phyloP scores from a whole-genome alignment of 2,113 vertebrate species.

The Cochlearius cochlearius region DNA sequence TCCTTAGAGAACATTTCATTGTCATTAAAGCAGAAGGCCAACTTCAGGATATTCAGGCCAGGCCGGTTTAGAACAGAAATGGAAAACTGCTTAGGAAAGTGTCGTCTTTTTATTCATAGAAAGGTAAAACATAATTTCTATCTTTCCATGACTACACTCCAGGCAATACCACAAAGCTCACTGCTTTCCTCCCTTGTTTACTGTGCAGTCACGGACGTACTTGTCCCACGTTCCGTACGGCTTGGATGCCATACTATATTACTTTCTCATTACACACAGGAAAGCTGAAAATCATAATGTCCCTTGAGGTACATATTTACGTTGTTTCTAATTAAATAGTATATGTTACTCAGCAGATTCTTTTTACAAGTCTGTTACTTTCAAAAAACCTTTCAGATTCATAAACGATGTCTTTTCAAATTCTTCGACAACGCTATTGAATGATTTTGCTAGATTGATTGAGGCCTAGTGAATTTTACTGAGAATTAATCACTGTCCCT shows the following conservation, averaged over 20 bases:
- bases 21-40: background rate
- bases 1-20: background rate
- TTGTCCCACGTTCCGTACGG: background rate
- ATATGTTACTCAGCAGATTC: background rate
- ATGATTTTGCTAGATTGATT: conserved; percentile 8
- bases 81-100: background rate
- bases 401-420: background rate
- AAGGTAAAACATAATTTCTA: background rate
- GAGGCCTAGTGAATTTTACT: background rate
- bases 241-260: background rate
- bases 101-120: background rate
- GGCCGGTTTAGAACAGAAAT: background rate
- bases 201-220: background rate
- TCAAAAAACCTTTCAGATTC: background rate
- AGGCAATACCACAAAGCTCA: background rate
- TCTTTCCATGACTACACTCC: background rate
- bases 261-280: background rate
- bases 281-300: background rate
- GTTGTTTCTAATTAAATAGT: background rate
- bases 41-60: background rate
- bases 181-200: background rate
- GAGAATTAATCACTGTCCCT: background rate
- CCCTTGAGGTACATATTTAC: background rate
- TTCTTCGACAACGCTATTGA: background rate
- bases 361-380: background rate